Conservation (phyloP, 2,113 vertebrate species). For the Trichomycterus rosablanca region DNA sequence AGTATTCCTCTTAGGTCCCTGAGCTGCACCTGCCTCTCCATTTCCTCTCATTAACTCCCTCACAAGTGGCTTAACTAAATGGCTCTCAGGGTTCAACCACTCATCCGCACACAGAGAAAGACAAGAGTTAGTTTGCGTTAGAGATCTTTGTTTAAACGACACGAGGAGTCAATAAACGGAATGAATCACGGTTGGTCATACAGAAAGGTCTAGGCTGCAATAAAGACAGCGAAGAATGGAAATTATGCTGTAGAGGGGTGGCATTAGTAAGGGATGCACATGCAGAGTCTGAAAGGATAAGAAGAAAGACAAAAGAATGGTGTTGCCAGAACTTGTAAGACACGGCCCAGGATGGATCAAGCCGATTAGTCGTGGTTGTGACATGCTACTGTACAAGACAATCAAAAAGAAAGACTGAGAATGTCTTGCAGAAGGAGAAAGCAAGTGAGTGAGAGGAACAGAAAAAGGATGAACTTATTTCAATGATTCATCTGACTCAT, state of each 20-base stretch:
- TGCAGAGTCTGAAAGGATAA: neutral
- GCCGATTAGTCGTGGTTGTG: conserved; percentile 5
- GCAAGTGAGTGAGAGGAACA: neutral
- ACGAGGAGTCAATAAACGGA: conserved; percentile 39
- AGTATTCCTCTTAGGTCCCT: conserved; percentile 64
- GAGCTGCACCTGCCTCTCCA: conserved; percentile 66
- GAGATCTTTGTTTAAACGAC: conserved; percentile 50
- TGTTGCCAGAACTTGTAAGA: conserved; percentile 4
- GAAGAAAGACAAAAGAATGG: neutral
- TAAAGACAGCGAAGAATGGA: neutral
- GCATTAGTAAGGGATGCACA: conserved; percentile 29
- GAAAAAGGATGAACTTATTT: no score
- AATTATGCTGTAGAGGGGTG: neutral
- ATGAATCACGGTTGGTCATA: conserved; percentile 48
- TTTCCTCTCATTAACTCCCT: conserved; percentile 67
- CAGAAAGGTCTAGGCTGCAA: conserved; percentile 15
- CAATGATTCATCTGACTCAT: conserved; percentile 16
- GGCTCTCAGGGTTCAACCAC: conserved; percentile 53
- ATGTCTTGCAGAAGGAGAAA: neutral
- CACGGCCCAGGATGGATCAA: neutral
- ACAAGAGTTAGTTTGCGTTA: conserved; percentile 33
- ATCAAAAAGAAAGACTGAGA: neutral
- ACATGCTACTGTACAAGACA: neutral
- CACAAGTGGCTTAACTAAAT: conserved; percentile 62
- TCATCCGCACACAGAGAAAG: conserved; percentile 49